Evolutionary conservation across 2,113 vertebrate genomes (phyloP), one percentile per base, ranked within the genome.

Genomic region (Neofelis nebulosa): DNA sequence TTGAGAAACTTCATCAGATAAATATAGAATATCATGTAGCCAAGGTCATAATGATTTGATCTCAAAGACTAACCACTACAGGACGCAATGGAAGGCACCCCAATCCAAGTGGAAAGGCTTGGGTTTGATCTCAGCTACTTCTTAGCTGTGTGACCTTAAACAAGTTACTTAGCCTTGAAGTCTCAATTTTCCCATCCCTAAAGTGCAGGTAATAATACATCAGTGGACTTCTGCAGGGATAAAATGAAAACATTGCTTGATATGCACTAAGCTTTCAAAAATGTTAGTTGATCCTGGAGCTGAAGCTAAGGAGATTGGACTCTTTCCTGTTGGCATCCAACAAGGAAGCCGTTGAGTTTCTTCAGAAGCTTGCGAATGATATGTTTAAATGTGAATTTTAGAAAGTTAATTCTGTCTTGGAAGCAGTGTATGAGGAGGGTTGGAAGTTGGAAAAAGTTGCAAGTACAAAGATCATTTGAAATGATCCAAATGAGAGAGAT

Each of bases 391-490:
- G 73, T 96, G 96, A 95, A 90, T 97, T 97, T 97, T 52, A 96
- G 87, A 92, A 96, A 98, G 94, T 97, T 97, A 98, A 97, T 98
- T 97, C 90, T 97, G 96, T 71, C 83, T 97, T 96, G 88, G 95
- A 97, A 93, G 87, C 52, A 80, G 63, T 76, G n/a, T 80, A 55
- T 36, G 76, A 88, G 41, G 79, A 95, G 52, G 83, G 79, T 38
- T 63, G 73, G 68, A 66, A 89, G 79, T 74, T 86, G 93, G 65
- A 94, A 94, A 76, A 94, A 85, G 71, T 41, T 94, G 69, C 78
- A 95, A 95, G 63, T 82, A 79, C 7, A 61, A 73, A 92, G 94
- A 92, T 96, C 82, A 68, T 97, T 84, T 88, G 80, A 80, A 95
- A 96, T 69, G 65, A 96, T 89, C 73, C 25, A 84, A 73, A 63